phyloP scores from a whole-genome alignment of 1,140 invertebrate species.

The Scaptodrosophila lebanonensis region DNA sequence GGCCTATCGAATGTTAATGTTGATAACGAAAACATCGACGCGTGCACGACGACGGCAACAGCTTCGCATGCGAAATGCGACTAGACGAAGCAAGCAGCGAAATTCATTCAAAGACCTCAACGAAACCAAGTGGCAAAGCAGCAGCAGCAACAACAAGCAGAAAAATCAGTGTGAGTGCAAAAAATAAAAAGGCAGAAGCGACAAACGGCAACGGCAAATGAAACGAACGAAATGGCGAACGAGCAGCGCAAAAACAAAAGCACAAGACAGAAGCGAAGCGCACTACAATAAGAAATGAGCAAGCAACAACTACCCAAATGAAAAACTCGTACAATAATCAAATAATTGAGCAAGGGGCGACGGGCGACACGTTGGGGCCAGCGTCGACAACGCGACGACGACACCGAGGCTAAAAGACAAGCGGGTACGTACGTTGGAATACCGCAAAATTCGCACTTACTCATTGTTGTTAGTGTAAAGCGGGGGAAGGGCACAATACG shows the following conservation, averaged over 20 bases:
- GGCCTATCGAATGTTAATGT: conserved; percentile 6
- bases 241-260: conserved; percentile 68
- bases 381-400: no score
- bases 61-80: conserved; percentile 63
- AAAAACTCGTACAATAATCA: conserved; percentile 62
- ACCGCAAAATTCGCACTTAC: conserved; percentile 44
- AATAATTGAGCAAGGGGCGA: conserved; percentile 54
- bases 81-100: conserved; percentile 71
- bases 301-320: no score
- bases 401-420: conserved; percentile 5
- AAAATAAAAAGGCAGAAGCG: conserved; percentile 67
- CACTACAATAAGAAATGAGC: conserved; percentile 27
- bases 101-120: conserved; percentile 72
- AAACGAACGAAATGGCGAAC: conserved; percentile 38
- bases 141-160: conserved; percentile 36
- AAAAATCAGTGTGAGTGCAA: conserved; percentile 30
- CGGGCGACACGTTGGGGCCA: neutral
- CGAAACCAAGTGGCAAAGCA: conserved; percentile 23
- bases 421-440: conserved; percentile 27
- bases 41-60: conserved; percentile 48
- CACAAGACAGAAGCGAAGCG: conserved; percentile 21
- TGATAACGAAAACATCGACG: conserved; percentile 10
- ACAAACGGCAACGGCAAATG: no score
- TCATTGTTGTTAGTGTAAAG: conserved; percentile 1
- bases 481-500: conserved; percentile 3